Evolutionary conservation across 2,888 invertebrate genomes (phyloP), one percentile per base, ranked within the genome.

Genomic region (Nemapogon koenigi): DNA sequence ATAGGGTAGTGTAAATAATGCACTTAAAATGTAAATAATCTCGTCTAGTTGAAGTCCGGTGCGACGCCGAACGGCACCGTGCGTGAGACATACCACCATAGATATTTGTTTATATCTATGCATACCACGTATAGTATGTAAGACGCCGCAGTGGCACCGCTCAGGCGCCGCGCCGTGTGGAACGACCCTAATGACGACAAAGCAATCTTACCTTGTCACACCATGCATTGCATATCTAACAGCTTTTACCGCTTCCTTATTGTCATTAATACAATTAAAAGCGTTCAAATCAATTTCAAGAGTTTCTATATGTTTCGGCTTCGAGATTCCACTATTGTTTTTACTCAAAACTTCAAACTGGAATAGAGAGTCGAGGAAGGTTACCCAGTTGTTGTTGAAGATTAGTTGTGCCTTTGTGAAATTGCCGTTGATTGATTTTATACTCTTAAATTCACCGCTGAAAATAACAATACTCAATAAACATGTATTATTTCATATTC

Each of bases 351-450:
- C 76, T 36, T 83, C 79, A 40, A 90, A 81, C 65, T 94, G 94
- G n/a, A 94, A 62, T 80, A 94, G 83, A 1, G 88, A 87, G 59
- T 94, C 94, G 50, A 94, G 75, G 48, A 91, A 87, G 2, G 89
- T 83, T 0, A 88, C 84, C 92, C 93, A 94, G 57, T 91, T 89
- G 37, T 83, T 82, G 14, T 80, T 75, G 90, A 90, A 92, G 25
- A 60, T 52, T 3, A 83, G 46, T 30, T 57, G 42, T 16, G 72
- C 81, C 27, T 53, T 48, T 1, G 55, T 59, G 4, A 64, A 40
- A 1, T 56, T 46, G 4, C 46, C 37, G 32, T 62, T 54, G 0
- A 49, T 44, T 6, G 44, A 45, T 11, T 50, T 32, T 15, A 71
- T 59, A 38, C 55, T 58, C 33, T 49, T 50, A 35, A 66, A 67